Evolutionary conservation across 1,140 invertebrate species (phyloP), one percentile per base, ranked within the genome.

Genomic region (Zaprionus vittiger): DNA sequence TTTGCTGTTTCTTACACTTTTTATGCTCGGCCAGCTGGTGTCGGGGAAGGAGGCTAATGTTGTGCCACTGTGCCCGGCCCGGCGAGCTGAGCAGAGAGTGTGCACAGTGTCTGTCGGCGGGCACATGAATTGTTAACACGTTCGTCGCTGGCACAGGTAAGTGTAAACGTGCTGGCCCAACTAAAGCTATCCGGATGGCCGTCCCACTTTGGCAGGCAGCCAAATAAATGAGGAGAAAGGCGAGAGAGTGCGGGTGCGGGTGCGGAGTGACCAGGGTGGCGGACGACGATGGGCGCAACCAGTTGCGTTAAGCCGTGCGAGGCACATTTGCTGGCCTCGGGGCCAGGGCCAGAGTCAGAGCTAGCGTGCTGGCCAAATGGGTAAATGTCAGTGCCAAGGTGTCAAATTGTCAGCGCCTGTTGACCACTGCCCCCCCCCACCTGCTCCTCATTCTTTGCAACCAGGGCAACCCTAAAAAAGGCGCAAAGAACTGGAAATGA

Each of bases 371-470:
- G 49, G 34, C 37, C 7, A 70, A 70, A 75, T 63, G 73, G 83
- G 78, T 73, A 79, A 87, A 84, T 79, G 84, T 89, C 84, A 89
- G 78, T 81, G 84, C 73, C 84, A 81, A 68, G 81, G 85, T 89
- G 84, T 83, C 81, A 81, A 79, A 87, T 81, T 85, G 82, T 85
- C 82, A 85, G 71, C 79, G 76, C 83, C 82, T 85, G 63, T 75
- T 81, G 82, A 79, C 74, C 81, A 4, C 11, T 31, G 28, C 28
- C 9, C 47, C n/a, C n/a, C 9, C 17, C 17, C n/a, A 2, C n/a
- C 11, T 7, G 17, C 7, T 22, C 11, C 20, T 1, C 5, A 5
- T 2, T 3, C 2, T 20, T 1, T 2, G 12, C 12, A 52, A 24
- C 47, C 9, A 52, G 20, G 47, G 12, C 20, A 52, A 24, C 47